Evolutionary conservation across 2,113 vertebrate species (phyloP).

Genomic region (Platichthys flesus): DNA sequence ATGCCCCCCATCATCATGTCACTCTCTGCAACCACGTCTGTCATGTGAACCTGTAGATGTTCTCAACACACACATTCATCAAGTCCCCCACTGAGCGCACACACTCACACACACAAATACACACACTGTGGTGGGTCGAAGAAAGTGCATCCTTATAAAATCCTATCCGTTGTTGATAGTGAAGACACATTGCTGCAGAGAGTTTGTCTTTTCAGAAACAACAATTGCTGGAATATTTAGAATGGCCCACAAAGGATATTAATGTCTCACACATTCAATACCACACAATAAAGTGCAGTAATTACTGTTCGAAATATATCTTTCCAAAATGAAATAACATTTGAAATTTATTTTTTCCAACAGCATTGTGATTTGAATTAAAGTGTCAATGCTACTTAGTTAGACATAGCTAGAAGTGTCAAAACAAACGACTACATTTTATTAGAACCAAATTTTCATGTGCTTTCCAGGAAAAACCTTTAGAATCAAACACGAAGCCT

Average conservation of each 20-base stretch:
- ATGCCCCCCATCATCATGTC: constrained; percentile 30
- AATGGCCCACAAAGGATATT: too few species aligned
- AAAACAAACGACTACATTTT: neutral
- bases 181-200: neutral
- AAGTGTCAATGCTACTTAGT: neutral
- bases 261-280: too few species aligned
- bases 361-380: neutral
- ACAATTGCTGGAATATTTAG: too few species aligned
- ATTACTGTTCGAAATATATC: neutral
- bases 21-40: constrained; percentile 34
- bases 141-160: neutral
- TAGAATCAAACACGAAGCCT: neutral
- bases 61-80: constrained; percentile 41
- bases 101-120: too few species aligned
- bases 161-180: neutral
- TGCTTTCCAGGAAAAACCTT: constrained; percentile 1
- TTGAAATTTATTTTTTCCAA: too few species aligned
- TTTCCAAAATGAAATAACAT: neutral
- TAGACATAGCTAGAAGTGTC: neutral
- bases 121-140: too few species aligned
- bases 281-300: too few species aligned
- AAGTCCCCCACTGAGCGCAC: neutral
- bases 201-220: neutral
- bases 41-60: constrained; percentile 72
- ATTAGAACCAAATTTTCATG: neutral